A percentile compares a stretch with the other conserved stretches of the same genome.
These are phyloP conservation scores for Lophotriccus pileatus DNA, from an alignment of 2,797 vertebrate genomes.

Conservation along the genomic window DNA sequence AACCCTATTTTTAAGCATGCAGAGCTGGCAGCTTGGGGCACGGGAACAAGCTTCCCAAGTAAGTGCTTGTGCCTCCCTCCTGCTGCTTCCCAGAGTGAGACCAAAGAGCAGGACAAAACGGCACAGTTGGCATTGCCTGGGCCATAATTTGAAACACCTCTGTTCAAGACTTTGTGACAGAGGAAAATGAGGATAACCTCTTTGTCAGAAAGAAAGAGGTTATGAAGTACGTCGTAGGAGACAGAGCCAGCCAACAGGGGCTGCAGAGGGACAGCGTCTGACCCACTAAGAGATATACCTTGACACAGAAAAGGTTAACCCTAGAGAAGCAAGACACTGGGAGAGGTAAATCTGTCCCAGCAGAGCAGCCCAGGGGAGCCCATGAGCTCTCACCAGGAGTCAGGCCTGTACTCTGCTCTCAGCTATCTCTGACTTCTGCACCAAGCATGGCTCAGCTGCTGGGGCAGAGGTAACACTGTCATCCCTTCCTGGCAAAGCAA, in stretches of 20 bases:
- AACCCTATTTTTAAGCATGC: conserved; percentile 43
- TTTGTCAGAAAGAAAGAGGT: conserved; percentile 31
- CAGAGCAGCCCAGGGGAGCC: neutral
- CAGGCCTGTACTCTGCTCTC: neutral
- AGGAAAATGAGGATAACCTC: conserved; percentile 49
- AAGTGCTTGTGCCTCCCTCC: neutral
- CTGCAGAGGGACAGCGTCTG: neutral
- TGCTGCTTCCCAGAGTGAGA: neutral
- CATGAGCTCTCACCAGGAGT: neutral
- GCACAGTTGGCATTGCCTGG: neutral
- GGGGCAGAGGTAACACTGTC: neutral
- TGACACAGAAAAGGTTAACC: conserved; percentile 36
- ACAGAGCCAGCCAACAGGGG: neutral
- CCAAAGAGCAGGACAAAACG: neutral
- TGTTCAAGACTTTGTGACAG: neutral
- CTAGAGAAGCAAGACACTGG: neutral
- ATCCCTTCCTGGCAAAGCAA: neutral
- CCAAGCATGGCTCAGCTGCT: neutral
- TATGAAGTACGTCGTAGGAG: neutral
- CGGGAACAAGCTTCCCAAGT: neutral
- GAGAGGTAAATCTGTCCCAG: neutral
- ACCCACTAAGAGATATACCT: neutral
- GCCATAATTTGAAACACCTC: neutral
- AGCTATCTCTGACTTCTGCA: neutral
- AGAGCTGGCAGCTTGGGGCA: neutral